A percentile compares a stretch with the other conserved stretches of the same genome.
These are phyloP conservation scores for Eulemur rubriventer DNA, from an alignment of 2,797 vertebrate genomes.

Conservation along the genomic window DNA sequence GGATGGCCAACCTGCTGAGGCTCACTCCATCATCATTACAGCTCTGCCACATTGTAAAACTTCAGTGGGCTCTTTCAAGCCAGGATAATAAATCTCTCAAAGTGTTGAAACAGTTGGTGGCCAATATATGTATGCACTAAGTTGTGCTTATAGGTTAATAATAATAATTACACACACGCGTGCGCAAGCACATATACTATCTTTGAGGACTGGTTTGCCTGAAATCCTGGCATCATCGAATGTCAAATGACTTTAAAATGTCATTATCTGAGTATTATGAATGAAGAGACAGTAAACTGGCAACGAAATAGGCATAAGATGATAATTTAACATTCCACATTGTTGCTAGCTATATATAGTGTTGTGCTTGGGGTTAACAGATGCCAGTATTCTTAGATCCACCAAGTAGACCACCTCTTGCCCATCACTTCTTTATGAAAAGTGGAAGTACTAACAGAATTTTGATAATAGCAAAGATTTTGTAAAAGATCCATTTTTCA, in stretches of 20 bases:
- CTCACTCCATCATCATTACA: neutral
- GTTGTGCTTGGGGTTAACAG: neutral
- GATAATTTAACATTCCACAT: neutral
- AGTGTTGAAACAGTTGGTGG: neutral
- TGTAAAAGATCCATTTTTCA: constrained; percentile 55
- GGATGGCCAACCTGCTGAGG: neutral
- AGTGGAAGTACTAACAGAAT: neutral
- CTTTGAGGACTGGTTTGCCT: constrained; percentile 4
- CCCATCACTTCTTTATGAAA: neutral
- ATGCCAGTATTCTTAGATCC: neutral
- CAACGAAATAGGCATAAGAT: neutral
- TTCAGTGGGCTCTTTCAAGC: neutral
- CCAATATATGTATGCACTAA: neutral
- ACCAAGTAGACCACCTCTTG: neutral
- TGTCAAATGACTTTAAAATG: constrained; percentile 26
- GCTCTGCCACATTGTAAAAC: neutral
- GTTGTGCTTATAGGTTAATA: neutral
- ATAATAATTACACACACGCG: neutral
- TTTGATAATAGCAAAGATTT: constrained; percentile 36
- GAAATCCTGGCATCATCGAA: neutral
- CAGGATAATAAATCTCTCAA: neutral
- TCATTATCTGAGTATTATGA: neutral
- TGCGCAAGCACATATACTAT: neutral
- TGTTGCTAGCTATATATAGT: neutral
- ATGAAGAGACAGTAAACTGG: neutral